phyloP scores from a whole-genome alignment of 2,888 invertebrate species.

The Syrista parreyssii region DNA sequence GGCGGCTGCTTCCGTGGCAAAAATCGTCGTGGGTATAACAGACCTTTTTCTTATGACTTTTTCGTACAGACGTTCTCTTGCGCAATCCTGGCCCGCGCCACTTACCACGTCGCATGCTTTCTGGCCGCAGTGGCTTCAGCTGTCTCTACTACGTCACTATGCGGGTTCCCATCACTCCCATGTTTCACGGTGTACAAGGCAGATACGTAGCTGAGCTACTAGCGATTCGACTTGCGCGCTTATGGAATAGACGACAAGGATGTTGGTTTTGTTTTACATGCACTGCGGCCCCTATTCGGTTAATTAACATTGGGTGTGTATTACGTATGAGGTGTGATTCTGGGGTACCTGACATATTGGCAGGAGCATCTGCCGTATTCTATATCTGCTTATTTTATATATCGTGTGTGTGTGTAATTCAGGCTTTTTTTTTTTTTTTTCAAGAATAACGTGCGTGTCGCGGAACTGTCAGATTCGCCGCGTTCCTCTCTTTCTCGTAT shows the following conservation, averaged over 20 bases:
- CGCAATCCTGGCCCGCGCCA: background rate
- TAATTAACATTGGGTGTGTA: background rate
- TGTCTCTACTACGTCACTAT: background rate
- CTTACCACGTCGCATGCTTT: background rate
- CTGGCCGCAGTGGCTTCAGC: background rate
- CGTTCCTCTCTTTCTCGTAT: background rate
- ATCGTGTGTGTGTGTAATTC: background rate
- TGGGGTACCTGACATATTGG: background rate
- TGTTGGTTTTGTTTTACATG: background rate
- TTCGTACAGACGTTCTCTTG: background rate
- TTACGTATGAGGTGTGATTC: background rate
- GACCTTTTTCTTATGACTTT: background rate
- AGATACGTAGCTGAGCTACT: background rate
- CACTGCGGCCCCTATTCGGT: background rate
- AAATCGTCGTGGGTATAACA: background rate
- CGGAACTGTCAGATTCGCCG: background rate
- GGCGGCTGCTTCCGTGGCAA: background rate
- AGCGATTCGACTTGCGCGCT: background rate
- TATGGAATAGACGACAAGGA: background rate
- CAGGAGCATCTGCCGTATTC: background rate
- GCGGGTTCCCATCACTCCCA: background rate
- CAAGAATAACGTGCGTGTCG: background rate
- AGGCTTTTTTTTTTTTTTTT: background rate
- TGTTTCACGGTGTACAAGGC: background rate
- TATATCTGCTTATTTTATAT: background rate